Evolutionary conservation across 2,797 vertebrate genomes (phyloP).

Genomic region (Allobates femoralis): DNA sequence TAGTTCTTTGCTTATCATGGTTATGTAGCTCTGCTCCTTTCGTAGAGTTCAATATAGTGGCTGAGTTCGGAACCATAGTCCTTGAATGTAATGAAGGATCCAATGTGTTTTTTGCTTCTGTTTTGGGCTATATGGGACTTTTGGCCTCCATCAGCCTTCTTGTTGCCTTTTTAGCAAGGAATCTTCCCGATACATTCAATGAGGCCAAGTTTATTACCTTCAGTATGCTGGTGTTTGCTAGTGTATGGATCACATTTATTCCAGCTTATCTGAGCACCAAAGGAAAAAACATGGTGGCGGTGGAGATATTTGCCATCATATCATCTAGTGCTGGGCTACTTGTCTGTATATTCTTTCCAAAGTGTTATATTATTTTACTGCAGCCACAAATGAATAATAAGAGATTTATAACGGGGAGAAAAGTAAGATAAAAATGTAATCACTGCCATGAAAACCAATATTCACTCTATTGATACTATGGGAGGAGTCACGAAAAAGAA

Average conservation of each 20-base stretch:
- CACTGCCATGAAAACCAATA: background rate
- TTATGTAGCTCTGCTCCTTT: conserved; percentile 23
- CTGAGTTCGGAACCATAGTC: background rate
- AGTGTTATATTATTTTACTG: conserved; percentile 58
- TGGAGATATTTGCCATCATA: conserved; percentile 65
- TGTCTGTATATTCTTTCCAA: conserved; percentile 55
- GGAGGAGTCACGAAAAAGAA: no score
- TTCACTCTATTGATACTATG: no score
- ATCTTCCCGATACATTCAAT: conserved; percentile 62
- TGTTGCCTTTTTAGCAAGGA: conserved; percentile 34
- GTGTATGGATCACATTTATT: conserved; percentile 62
- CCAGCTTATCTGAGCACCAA: conserved; percentile 47
- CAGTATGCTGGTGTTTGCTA: conserved; percentile 63
- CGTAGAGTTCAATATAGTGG: conserved; percentile 25
- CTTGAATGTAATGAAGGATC: conserved; percentile 45
- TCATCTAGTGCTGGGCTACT: conserved; percentile 57
- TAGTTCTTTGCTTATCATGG: conserved; percentile 47
- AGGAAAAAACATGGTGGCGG: conserved; percentile 29
- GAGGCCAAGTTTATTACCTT: conserved; percentile 63
- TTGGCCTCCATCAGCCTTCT: conserved; percentile 54
- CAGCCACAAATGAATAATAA: conserved; percentile 49
- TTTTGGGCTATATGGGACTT: conserved; percentile 56
- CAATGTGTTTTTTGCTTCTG: conserved; percentile 47
- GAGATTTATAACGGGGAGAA: conserved; percentile 29
- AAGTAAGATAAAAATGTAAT: background rate